Base-by-base conservation (phyloP, 2,113 vertebrate genomes). In the Gasterosteus aculeatus region DNA sequence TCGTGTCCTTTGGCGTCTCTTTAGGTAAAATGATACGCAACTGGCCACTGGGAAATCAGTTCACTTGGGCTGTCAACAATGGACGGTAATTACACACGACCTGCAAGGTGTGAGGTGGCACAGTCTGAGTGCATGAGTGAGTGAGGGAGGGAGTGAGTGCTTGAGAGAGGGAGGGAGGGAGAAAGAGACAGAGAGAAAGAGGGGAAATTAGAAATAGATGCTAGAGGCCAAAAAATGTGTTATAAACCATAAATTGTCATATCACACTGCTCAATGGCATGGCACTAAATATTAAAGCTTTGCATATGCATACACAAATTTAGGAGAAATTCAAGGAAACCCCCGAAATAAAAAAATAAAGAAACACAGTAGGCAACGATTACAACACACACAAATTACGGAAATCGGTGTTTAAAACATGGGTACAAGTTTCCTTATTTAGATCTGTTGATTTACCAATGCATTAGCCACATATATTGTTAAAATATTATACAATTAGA, bases 61-160 rank as follows among this genome's bases (percentile, higher is more conserved):
- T 77, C 61, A 72, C 69, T 77, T 71, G 72, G 65, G 65, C 49
- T 57, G 64, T 54, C 56, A 72, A 80, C 69, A 77, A 80, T 77
- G 72, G 38, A 42, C 64, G 67, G 58, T 81, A 87, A 83, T 73
- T 76, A 81, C 73, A 83, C 59, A 63, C 69, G 70, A 83, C 73
- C 79, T 72, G 46, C 18, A 39, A 73, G 63, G 49, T 79, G 53
- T 77, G 80, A 78, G 82, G 73, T 82, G 79, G 62, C 44, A 15
- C 3, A n/a, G 54, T 69, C 39, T n/a, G 53, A 26, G 12, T 19
- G 39, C 8, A n/a, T 44, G 16, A 14, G 57, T 5, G 22, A n/a
- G 59, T 7, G 19, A 22, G 63, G 7, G 5, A 14, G 63, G 5
- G 75, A 73, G 64, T 26, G 10, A 39, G 18, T 19, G 58, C 60